phyloP scores from a whole-genome alignment of 2,797 vertebrate species.

The Acanthis flammea region DNA sequence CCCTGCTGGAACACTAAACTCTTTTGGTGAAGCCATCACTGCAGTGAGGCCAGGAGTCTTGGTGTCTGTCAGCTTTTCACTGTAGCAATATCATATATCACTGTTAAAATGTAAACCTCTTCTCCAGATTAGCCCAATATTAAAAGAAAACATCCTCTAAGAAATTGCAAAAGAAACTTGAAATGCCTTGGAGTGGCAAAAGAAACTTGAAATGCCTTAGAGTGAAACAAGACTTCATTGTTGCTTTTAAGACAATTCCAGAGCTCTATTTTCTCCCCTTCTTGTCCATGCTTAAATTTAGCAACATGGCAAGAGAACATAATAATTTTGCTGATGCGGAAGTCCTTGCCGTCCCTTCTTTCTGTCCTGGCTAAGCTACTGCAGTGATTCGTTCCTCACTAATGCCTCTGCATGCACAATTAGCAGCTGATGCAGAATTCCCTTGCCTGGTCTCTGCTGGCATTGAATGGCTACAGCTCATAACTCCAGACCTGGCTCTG shows the following conservation, averaged over 20 bases:
- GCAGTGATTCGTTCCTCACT: not conserved
- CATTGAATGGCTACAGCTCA: not conserved
- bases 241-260: rapidly evolving
- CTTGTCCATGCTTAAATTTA: not conserved
- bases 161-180: not conserved
- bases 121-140: not conserved
- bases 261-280: not conserved
- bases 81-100: not conserved
- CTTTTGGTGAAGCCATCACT: not conserved
- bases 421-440: conserved; percentile 24
- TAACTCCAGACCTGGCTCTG: not conserved
- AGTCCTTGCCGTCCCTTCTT: not conserved
- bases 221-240: not conserved
- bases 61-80: not conserved
- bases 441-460: not conserved
- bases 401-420: not conserved
- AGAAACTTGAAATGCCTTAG: not conserved
- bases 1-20: not conserved
- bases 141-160: not conserved
- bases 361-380: conserved; percentile 11
- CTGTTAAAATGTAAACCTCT: not conserved
- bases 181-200: not conserved
- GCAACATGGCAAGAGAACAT: not conserved
- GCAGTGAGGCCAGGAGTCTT: not conserved
- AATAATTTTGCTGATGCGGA: conserved; percentile 1